Base-by-base conservation (phyloP, 2,888 invertebrate genomes). In the Tricholauxania praeusta region DNA sequence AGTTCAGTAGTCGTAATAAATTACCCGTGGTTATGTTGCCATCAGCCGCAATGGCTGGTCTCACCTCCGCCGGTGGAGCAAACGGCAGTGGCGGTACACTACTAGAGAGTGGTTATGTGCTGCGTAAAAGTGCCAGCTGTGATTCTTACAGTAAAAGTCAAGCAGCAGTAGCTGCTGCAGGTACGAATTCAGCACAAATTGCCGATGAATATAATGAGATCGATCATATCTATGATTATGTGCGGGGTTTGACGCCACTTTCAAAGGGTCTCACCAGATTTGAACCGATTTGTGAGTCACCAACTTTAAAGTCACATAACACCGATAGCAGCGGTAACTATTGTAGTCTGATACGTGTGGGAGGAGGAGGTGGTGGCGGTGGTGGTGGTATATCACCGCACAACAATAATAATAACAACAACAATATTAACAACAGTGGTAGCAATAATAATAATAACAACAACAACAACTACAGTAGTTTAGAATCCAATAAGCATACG, bases 221-320 rank as follows among this genome's bases (percentile, higher is more conserved):
- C 80, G 97, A 98, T 89, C 96, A 97, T 88, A 96, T 98, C 78
- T 98, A 98, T 85, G 96, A 97, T 85, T 98, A 97, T 86, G 96
- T 98, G 0, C 90, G 97, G 76, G 97, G 97, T 1, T 94, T 97
- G 80, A 96, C 96, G 67, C 96, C 96, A 2, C 89, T 96, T 47
- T 96, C 97, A 7, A 95, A 95, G 86, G 94, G 91, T 82, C 86
- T 80, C 86, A 89, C 85, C 80, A 88, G 80, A 78, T 89, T 82
- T 84, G 89, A 82, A 82, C 89, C 81, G 57, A 89, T 89, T 53
- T 88, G 88, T 51, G 89, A 87, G 86, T 88, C 83, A 82, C 88
- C 81, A 79, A 85, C 85, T n/a, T 79, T 87, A 28, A 86, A 87
- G 75, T 87, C 87, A 60, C 87, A 87, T 76, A 83, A 86, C 72